phyloP scores from a whole-genome alignment of 2,113 vertebrate genomes.

The Rhinolophus sinicus region DNA sequence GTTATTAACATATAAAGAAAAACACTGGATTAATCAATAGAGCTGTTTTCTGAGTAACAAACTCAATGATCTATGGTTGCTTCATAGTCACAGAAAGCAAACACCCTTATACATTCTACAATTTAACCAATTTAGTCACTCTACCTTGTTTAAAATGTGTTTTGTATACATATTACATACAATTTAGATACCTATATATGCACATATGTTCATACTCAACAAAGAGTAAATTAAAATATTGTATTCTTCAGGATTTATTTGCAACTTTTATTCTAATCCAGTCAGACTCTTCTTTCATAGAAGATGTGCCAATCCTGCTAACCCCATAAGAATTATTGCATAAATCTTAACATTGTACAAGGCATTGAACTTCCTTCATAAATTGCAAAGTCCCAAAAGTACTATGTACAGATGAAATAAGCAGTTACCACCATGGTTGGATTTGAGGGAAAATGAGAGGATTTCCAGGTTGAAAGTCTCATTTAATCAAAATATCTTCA shows the following conservation, averaged over 20 bases:
- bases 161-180: not conserved
- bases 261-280: not conserved
- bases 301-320: not conserved
- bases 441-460: not conserved
- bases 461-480: not conserved
- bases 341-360: not conserved
- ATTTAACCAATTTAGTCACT: not conserved
- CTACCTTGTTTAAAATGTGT: not conserved
- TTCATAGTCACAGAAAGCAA: not conserved
- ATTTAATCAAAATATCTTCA: not conserved
- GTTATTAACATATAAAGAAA: not conserved
- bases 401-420: not conserved
- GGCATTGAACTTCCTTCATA: not conserved
- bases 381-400: not conserved
- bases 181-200: not conserved
- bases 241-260: not conserved
- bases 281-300: not conserved
- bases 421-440: not conserved
- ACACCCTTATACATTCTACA: not conserved
- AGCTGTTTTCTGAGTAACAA: slow-evolving; percentile 25
- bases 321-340: not conserved
- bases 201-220: not conserved
- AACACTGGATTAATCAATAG: not conserved
- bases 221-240: not conserved
- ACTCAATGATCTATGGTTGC: not conserved